Conservation (phyloP, 2,113 vertebrate species). For the Hyperopisus bebe region DNA sequence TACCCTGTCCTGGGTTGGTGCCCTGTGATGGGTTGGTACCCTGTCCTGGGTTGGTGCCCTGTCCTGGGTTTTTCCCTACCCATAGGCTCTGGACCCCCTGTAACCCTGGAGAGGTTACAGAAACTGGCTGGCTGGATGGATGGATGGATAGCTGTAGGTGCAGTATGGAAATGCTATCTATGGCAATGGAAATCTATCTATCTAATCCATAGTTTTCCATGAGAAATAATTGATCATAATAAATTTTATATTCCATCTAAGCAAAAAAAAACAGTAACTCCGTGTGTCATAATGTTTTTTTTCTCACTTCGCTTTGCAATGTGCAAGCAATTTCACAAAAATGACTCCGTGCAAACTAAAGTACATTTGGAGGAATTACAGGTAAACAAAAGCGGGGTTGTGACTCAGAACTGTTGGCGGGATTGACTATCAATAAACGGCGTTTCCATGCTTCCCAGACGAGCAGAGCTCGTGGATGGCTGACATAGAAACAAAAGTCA, state of each 20-base stretch:
- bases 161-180: background rate
- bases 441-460: background rate
- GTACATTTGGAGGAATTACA: background rate
- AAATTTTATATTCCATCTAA: background rate
- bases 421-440: background rate
- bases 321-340: slow-evolving; percentile 4
- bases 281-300: background rate
- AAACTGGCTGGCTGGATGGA: background rate
- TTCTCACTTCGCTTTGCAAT: background rate
- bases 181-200: too few relatives aligned
- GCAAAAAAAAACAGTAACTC: background rate
- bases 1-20: too few relatives aligned
- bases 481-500: background rate
- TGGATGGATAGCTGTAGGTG: background rate
- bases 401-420: background rate
- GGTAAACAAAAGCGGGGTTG: background rate
- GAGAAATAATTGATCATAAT: background rate
- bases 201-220: background rate
- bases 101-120: background rate
- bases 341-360: background rate
- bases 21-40: too few relatives aligned
- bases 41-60: too few relatives aligned
- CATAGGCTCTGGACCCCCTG: background rate
- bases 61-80: background rate
- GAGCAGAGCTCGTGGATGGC: background rate